Evolutionary conservation across 92 coral and sea anemone genomes (phyloP).

Genomic region (Phymanthus crucifer): DNA sequence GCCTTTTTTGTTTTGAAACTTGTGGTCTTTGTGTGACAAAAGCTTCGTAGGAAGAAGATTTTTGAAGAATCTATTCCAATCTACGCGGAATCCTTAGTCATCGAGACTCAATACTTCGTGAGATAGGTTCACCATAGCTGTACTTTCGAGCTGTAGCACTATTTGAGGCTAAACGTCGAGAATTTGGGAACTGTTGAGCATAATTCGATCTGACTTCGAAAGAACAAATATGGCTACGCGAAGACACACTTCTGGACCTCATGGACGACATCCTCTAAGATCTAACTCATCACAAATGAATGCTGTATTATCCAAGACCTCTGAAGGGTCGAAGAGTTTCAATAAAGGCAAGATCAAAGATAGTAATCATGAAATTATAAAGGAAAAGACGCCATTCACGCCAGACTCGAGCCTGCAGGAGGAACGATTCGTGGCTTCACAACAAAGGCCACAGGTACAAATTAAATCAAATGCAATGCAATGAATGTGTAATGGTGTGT

Average conservation of each 20-base stretch:
- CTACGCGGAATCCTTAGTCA: not conserved
- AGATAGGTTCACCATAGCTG: not conserved
- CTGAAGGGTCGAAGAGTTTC: slow-evolving; percentile 19
- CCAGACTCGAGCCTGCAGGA: slow-evolving; percentile 44
- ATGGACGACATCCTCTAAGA: slow-evolving; percentile 79
- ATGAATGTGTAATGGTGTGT: not conserved
- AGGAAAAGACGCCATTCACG: slow-evolving; percentile 50
- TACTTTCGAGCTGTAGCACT: not conserved
- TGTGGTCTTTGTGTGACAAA: slow-evolving; percentile 23
- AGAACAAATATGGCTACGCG: slow-evolving; percentile 57
- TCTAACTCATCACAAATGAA: slow-evolving; percentile 68
- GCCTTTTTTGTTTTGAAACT: slow-evolving; percentile 66
- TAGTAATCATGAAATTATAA: slow-evolving; percentile 34
- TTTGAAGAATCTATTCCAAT: slow-evolving; percentile 30
- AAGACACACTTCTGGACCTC: slow-evolving; percentile 49
- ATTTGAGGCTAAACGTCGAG: not conserved
- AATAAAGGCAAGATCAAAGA: slow-evolving; percentile 33
- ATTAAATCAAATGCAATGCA: too few species aligned
- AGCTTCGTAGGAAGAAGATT: not conserved
- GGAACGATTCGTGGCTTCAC: slow-evolving; percentile 25
- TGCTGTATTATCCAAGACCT: slow-evolving; percentile 26
- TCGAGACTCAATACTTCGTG: slow-evolving; percentile 7
- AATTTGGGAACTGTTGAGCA: slow-evolving; percentile 10
- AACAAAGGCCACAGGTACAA: slow-evolving; percentile 66
- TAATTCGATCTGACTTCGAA: not conserved